Conservation (phyloP, 2,888 invertebrate species). For the Leucophenga montana region DNA sequence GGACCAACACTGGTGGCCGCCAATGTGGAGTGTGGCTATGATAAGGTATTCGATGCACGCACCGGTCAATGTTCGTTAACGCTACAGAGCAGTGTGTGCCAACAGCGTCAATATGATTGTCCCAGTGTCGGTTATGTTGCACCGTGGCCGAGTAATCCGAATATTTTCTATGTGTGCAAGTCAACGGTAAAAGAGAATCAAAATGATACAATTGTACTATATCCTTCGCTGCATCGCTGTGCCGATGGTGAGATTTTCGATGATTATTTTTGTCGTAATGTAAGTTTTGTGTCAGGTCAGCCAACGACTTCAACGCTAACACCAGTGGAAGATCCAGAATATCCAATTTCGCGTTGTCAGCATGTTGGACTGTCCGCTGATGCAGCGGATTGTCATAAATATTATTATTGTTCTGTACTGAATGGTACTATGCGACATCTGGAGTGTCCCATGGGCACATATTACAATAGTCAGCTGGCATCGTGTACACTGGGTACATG, state of each 20-base stretch:
- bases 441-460: conserved; percentile 66
- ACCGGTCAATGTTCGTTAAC: conserved; percentile 69
- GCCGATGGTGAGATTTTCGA: conserved; percentile 68
- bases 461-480: conserved; percentile 55
- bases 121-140: conserved; percentile 66
- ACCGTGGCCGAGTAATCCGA: conserved; percentile 69
- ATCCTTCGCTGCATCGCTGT: conserved; percentile 71
- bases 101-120: conserved; percentile 65
- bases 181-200: conserved; percentile 68
- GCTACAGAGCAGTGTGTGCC: conserved; percentile 60
- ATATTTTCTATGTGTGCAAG: conserved; percentile 72
- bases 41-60: conserved; percentile 68
- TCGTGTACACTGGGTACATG: conserved; percentile 66
- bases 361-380: conserved; percentile 63
- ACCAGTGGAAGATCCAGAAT: conserved; percentile 42
- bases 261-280: conserved; percentile 58
- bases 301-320: conserved; percentile 23
- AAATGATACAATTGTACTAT: conserved; percentile 63
- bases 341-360: conserved; percentile 44
- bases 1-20: conserved; percentile 69
- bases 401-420: conserved; percentile 66
- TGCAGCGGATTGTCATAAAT: conserved; percentile 61
- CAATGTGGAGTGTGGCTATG: conserved; percentile 69
- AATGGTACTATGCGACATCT: conserved; percentile 57
- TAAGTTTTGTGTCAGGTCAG: not conserved